A percentile compares a stretch with the other conserved stretches of the same genome.
These are phyloP conservation scores for Euthynnus affinis DNA, from an alignment of 2,797 vertebrate species.

Conservation along the genomic window DNA sequence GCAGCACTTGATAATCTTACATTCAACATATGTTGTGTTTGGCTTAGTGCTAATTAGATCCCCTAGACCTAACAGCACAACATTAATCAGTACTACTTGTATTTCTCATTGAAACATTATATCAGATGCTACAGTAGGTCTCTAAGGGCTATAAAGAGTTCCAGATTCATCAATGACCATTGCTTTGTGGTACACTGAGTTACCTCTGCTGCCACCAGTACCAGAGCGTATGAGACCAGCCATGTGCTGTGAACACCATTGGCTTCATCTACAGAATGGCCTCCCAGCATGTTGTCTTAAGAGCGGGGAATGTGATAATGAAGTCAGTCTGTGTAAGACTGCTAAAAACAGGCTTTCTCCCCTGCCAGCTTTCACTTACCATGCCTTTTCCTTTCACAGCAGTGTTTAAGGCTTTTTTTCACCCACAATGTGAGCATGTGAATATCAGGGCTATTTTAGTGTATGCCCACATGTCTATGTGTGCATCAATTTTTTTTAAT, in stretches of 20 bases:
- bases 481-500: background rate
- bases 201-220: too few species aligned
- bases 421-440: constrained; percentile 7
- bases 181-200: too few species aligned
- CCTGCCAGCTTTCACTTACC: constrained; percentile 7
- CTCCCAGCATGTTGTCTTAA: constrained; percentile 77
- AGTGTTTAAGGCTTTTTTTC: background rate
- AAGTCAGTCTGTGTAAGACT: constrained; percentile 87
- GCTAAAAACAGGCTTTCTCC: background rate
- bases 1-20: too few species aligned
- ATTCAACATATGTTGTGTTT: too few species aligned
- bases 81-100: too few species aligned
- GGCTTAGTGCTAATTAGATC: too few species aligned
- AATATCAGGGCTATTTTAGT: constrained; percentile 42
- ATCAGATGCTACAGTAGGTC: too few species aligned
- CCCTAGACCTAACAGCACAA: too few species aligned
- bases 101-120: too few species aligned
- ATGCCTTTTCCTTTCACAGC: background rate
- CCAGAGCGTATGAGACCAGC: constrained; percentile 27
- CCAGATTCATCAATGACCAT: too few species aligned
- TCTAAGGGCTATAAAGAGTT: too few species aligned
- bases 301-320: constrained; percentile 91
- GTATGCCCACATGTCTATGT: background rate
- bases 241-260: constrained; percentile 81
- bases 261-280: constrained; percentile 82